Evolutionary conservation across 2,888 invertebrate species (phyloP).

Genomic region (Parnassius mnemosyne): DNA sequence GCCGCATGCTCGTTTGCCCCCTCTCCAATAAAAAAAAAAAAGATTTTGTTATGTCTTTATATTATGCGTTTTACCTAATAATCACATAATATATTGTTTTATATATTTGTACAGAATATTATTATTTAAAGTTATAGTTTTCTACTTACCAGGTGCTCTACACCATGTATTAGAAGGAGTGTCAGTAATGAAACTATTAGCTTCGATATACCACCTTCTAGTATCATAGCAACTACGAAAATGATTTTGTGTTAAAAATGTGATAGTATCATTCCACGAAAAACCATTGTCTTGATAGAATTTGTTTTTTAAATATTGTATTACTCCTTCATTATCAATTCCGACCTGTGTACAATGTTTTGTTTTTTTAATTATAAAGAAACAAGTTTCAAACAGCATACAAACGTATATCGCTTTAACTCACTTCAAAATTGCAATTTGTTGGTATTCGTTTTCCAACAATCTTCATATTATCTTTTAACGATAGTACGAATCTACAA

Average conservation of each 20-base stretch:
- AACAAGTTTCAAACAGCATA: background rate
- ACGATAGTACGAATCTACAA: slow-evolving; percentile 82
- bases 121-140: background rate
- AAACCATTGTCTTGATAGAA: slow-evolving; percentile 78
- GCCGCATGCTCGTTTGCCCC: too few species aligned
- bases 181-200: slow-evolving; percentile 81
- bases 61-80: too few species aligned
- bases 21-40: too few species aligned
- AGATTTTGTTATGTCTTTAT: too few species aligned
- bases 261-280: slow-evolving; percentile 69
- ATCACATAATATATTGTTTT: too few species aligned
- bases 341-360: slow-evolving; percentile 67
- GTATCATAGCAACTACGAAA: slow-evolving; percentile 79
- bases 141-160: slow-evolving; percentile 83
- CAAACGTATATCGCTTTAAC: slow-evolving; percentile 5
- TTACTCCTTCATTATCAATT: slow-evolving; percentile 82
- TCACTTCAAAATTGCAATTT: slow-evolving; percentile 78
- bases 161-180: slow-evolving; percentile 85
- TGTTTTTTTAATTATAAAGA: background rate
- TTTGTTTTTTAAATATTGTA: slow-evolving; percentile 81
- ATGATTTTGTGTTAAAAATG: slow-evolving; percentile 52
- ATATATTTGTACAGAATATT: background rate
- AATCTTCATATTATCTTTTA: slow-evolving; percentile 83
- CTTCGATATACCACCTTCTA: slow-evolving; percentile 79
- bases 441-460: slow-evolving; percentile 80